Conservation (phyloP, 2,888 invertebrate genomes). For the Perizoma affinitatum region DNA sequence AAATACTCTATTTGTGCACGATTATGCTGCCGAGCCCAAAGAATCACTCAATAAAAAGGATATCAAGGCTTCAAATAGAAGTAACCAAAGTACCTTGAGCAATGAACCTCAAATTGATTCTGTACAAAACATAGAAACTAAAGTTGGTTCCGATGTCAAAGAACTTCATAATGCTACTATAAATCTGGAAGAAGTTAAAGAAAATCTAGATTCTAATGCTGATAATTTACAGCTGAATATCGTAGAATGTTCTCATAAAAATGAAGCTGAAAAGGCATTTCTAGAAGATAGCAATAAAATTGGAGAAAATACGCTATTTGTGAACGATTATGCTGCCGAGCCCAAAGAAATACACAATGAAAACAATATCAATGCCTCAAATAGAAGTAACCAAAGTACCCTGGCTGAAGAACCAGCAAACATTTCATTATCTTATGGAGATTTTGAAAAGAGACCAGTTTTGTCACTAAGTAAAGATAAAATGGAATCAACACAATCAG, state of each 20-base stretch:
- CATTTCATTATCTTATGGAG: conserved; percentile 37
- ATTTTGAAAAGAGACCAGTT: conserved; percentile 50
- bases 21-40: background rate
- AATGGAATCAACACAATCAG: conserved; percentile 3
- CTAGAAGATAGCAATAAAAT: background rate
- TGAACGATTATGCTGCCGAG: background rate
- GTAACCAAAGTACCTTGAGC: background rate
- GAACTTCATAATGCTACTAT: background rate
- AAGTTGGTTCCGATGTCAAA: background rate
- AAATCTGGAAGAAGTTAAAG: background rate
- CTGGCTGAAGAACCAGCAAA: conserved; percentile 17
- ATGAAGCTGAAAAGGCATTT: background rate
- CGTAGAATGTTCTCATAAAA: background rate
- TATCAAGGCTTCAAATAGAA: background rate
- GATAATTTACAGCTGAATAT: conserved; percentile 2
- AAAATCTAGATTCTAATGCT: background rate
- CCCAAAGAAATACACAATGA: conserved; percentile 1
- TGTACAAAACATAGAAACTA: background rate
- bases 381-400: background rate
- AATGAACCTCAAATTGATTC: conserved; percentile 11
- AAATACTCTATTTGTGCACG: background rate
- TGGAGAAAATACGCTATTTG: background rate
- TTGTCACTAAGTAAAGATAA: conserved; percentile 30
- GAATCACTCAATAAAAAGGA: background rate
- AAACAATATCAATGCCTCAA: background rate